Evolutionary conservation across 1,140 invertebrate species (phyloP).

Genomic region (Megalopta genalis): DNA sequence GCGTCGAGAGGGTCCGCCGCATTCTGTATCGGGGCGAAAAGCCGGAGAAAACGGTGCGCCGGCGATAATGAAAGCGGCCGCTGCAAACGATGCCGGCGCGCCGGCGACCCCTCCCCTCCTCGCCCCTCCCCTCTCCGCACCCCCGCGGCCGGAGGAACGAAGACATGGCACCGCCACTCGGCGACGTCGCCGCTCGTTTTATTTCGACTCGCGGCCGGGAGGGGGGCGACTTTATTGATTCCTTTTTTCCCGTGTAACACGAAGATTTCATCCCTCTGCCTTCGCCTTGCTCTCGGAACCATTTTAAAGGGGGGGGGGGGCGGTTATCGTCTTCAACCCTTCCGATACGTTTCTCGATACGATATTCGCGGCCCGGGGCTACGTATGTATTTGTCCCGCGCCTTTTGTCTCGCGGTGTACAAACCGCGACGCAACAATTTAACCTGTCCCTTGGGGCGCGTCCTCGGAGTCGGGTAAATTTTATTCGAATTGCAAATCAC

Average conservation of each 20-base stretch:
- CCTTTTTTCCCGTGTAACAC: constrained; percentile 19
- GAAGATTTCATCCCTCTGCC: constrained; percentile 17
- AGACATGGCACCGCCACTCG: constrained; percentile 61
- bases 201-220: constrained; percentile 61
- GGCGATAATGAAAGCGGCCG: constrained; percentile 31
- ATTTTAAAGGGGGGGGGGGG: neutral
- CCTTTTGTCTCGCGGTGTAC: neutral
- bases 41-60: neutral
- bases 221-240: constrained; percentile 65
- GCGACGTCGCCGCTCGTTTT: constrained; percentile 68
- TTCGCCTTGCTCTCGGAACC: neutral
- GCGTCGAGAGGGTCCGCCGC: neutral
- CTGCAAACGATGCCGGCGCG: neutral
- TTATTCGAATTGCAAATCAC: too few species aligned
- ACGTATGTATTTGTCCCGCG: neutral
- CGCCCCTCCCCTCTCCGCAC: neutral
- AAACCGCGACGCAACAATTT: too few species aligned
- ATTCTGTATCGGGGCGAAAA: neutral
- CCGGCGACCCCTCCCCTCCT: neutral
- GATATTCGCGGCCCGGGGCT: neutral
- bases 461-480: too few species aligned
- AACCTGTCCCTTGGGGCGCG: too few species aligned
- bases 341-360: neutral
- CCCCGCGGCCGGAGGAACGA: neutral
- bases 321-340: neutral